Conservation (phyloP, 1,140 invertebrate genomes). For the Heliconius eleuchia region DNA sequence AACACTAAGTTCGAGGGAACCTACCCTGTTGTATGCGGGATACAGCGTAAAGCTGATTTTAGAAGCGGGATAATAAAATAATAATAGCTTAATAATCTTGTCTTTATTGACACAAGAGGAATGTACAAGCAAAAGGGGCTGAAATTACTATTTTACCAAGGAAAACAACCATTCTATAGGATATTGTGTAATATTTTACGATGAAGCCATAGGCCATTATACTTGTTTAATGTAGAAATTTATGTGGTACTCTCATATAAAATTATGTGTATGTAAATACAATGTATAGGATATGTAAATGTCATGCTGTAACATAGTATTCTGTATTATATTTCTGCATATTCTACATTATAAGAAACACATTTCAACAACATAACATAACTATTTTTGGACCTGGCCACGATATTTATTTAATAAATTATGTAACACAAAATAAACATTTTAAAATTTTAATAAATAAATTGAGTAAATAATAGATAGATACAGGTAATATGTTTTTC, state of each 20-base stretch:
- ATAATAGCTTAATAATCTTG: constrained; percentile 37
- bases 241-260: constrained; percentile 7
- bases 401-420: not conserved
- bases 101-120: constrained; percentile 6
- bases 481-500: too few relatives aligned
- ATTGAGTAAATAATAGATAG: too few relatives aligned
- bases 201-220: constrained; percentile 4
- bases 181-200: constrained; percentile 19
- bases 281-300: constrained; percentile 7
- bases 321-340: not conserved
- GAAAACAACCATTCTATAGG: not conserved
- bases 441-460: too few relatives aligned
- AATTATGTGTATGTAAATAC: not conserved
- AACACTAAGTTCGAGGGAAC: too few relatives aligned
- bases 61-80: constrained; percentile 21
- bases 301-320: not conserved
- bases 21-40: too few relatives aligned
- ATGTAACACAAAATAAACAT: not conserved
- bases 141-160: not conserved
- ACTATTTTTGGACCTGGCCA: not conserved
- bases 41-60: too few relatives aligned
- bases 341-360: not conserved
- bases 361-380: not conserved
- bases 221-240: constrained; percentile 14
- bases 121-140: constrained; percentile 4